Conservation (phyloP, 1,140 invertebrate genomes). For the Phymorhynchus buccinoides region DNA sequence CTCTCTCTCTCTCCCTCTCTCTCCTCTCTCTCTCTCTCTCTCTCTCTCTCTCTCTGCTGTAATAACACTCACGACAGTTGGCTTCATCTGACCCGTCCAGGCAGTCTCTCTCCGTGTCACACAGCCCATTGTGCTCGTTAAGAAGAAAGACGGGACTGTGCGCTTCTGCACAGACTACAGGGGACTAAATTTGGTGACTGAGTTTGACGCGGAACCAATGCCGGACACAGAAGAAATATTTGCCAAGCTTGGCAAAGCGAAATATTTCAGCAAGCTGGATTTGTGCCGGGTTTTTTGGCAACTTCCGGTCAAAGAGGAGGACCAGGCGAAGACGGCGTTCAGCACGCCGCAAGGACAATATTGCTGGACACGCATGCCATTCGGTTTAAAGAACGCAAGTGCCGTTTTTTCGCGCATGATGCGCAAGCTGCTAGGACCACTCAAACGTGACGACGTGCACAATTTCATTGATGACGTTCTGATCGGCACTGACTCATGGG, state of each 20-base stretch:
- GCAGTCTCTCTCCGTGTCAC: too few relatives aligned
- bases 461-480: constrained; percentile 19
- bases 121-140: too few relatives aligned
- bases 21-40: too few relatives aligned
- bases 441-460: neutral
- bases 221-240: constrained; percentile 56
- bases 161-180: constrained; percentile 70
- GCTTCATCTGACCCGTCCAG: too few relatives aligned
- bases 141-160: too few relatives aligned
- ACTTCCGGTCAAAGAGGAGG: constrained; percentile 25
- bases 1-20: too few relatives aligned
- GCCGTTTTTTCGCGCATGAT: too few relatives aligned
- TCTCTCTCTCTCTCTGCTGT: too few relatives aligned
- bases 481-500: neutral
- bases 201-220: constrained; percentile 53
- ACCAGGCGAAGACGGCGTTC: constrained; percentile 42
- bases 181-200: constrained; percentile 41
- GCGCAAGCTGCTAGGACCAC: neutral
- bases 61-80: too few relatives aligned
- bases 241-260: constrained; percentile 11
- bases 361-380: too few relatives aligned
- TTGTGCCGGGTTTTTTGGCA: constrained; percentile 54
- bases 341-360: constrained; percentile 21
- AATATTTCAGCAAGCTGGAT: constrained; percentile 36
- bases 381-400: too few relatives aligned